phyloP scores from a whole-genome alignment of 2,113 vertebrate species.

The Daubentonia madagascariensis region DNA sequence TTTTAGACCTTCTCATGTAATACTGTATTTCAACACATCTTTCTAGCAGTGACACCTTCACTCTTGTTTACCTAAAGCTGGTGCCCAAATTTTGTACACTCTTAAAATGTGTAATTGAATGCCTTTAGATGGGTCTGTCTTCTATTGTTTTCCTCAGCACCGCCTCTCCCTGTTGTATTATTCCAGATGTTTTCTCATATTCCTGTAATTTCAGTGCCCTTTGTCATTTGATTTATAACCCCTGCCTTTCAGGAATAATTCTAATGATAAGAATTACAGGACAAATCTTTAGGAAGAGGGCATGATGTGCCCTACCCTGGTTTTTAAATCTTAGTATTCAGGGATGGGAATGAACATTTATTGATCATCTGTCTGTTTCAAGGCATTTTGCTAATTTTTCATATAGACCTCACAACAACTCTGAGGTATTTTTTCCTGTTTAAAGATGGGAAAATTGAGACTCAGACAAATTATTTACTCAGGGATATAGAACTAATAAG shows the following conservation, averaged over 20 bases:
- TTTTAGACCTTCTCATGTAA: background rate
- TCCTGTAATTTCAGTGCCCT: background rate
- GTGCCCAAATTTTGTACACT: background rate
- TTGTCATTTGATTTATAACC: background rate
- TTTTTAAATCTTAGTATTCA: background rate
- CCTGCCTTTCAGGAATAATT: constrained; percentile 18
- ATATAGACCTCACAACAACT: background rate
- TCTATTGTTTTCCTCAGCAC: background rate
- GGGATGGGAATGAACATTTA: background rate
- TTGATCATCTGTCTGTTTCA: background rate
- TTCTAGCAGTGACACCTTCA: background rate
- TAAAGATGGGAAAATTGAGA: background rate
- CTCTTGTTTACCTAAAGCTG: background rate
- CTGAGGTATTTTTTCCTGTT: background rate
- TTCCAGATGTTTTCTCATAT: background rate
- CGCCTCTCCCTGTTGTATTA: background rate
- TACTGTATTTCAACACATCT: background rate
- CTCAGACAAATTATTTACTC: background rate
- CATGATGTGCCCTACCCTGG: background rate
- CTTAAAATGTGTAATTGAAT: background rate
- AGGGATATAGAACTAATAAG: background rate
- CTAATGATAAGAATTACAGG: background rate
- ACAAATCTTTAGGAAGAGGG: background rate
- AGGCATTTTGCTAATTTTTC: background rate
- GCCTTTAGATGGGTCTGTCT: background rate